Conservation (phyloP, 1,140 invertebrate genomes). For the Achroia grisella region DNA sequence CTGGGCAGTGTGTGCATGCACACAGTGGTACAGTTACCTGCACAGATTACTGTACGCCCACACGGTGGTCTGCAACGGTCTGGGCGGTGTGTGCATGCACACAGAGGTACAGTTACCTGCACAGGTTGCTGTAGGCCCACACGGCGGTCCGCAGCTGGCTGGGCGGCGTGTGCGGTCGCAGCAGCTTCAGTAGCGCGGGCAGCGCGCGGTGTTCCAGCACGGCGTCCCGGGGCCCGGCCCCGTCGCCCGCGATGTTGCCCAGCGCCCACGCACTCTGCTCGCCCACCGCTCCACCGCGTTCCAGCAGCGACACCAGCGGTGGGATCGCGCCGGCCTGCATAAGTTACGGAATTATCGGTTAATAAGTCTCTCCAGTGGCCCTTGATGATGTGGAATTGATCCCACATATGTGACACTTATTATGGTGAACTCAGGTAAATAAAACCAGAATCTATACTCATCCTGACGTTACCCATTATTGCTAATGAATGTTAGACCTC, state of each 20-base stretch:
- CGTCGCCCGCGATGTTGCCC: slow-evolving; percentile 97
- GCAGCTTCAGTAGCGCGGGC: slow-evolving; percentile 78
- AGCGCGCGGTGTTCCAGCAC: slow-evolving; percentile 81
- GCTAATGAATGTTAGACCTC: no score
- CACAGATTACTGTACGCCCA: slow-evolving; percentile 94
- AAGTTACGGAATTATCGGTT: no score
- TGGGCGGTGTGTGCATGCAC: slow-evolving; percentile 57
- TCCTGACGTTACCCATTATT: no score
- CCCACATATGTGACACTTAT: no score
- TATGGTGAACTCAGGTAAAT: no score
- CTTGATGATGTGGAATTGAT: no score
- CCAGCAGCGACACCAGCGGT: slow-evolving; percentile 85
- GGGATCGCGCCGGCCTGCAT: slow-evolving; percentile 87
- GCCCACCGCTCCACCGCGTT: slow-evolving; percentile 85
- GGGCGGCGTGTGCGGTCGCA: slow-evolving; percentile 68
- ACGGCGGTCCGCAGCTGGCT: slow-evolving; percentile 78
- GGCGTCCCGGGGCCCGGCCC: slow-evolving; percentile 82
- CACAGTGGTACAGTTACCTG: slow-evolving; percentile 30
- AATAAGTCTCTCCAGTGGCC: no score
- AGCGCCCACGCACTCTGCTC: slow-evolving; percentile 99
- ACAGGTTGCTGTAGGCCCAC: slow-evolving; percentile 94
- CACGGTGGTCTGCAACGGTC: slow-evolving; percentile 78
- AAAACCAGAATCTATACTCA: no score
- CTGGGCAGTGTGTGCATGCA: slow-evolving; percentile 72
- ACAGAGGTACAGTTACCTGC: slow-evolving; percentile 30